Conservation (phyloP, 2,797 vertebrate species). For the Hipposideros larvatus region DNA sequence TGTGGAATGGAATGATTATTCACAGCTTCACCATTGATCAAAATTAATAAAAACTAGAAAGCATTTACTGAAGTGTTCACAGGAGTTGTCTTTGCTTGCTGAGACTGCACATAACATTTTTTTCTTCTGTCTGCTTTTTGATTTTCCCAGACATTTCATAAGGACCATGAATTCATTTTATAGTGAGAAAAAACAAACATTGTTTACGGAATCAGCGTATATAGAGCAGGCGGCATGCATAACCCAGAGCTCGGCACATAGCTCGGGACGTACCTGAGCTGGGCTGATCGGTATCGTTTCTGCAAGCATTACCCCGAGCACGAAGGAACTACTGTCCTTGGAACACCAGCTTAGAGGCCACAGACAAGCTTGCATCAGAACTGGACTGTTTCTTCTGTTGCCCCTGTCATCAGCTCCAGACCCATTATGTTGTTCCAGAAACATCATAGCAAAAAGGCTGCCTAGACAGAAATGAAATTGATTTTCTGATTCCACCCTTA, state of each 20-base stretch:
- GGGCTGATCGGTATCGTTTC: not conserved
- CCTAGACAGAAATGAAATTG: slow-evolving; percentile 42
- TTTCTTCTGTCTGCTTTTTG: not conserved
- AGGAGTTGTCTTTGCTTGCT: not conserved
- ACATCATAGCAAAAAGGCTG: slow-evolving; percentile 46
- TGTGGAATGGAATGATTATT: not conserved
- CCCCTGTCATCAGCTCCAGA: slow-evolving; percentile 53
- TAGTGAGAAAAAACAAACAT: not conserved
- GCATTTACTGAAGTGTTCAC: not conserved
- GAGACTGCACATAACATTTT: not conserved
- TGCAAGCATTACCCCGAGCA: not conserved
- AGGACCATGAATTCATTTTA: not conserved
- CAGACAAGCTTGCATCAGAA: not conserved
- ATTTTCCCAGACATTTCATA: not conserved
- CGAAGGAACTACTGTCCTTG: not conserved
- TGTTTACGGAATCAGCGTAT: not conserved
- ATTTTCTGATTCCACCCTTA: slow-evolving; percentile 74
- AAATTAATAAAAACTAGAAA: slow-evolving; percentile 30
- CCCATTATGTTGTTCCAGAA: slow-evolving; percentile 59
- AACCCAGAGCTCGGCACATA: not conserved
- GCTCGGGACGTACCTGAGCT: not conserved
- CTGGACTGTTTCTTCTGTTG: not conserved
- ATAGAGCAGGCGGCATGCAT: not conserved
- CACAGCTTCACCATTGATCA: not conserved
- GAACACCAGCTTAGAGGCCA: not conserved